Percentiles rank a stretch among this genome's conserved stretches.
Evolutionary conservation across 2,113 vertebrate genomes (phyloP).

Genomic region (Tiliqua scincoides): DNA sequence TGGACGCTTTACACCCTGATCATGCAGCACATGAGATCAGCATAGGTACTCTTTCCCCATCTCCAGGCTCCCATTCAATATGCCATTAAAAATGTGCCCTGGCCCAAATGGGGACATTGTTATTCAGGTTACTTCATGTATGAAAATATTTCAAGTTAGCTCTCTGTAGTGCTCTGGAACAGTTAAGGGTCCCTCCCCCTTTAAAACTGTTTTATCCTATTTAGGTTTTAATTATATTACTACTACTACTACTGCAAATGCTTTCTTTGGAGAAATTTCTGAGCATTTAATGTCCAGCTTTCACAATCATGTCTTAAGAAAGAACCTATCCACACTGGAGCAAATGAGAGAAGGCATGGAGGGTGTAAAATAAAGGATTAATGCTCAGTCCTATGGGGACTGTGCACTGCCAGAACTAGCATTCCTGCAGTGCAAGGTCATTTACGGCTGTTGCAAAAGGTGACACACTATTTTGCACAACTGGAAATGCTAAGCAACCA

Average conservation of each 20-base stretch:
- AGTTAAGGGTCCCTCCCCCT: background rate
- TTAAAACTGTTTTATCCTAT: background rate
- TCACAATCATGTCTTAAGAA: background rate
- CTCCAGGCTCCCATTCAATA: too few species aligned
- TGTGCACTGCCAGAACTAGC: too few species aligned
- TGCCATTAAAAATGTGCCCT: background rate
- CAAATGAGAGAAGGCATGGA: background rate
- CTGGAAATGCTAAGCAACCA: too few species aligned
- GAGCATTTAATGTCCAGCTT: background rate
- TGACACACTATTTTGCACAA: too few species aligned
- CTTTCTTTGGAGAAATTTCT: background rate
- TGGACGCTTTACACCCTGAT: too few species aligned
- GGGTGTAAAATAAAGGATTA: background rate
- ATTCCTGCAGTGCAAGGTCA: too few species aligned
- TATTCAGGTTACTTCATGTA: background rate
- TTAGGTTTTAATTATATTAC: background rate
- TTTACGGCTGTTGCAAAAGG: too few species aligned
- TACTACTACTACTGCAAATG: background rate
- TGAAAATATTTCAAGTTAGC: background rate
- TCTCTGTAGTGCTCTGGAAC: background rate
- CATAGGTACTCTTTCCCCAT: too few species aligned
- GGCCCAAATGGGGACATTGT: background rate
- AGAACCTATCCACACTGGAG: background rate
- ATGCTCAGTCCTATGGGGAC: too few species aligned
- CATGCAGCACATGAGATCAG: too few species aligned